Conservation (phyloP, 2,888 invertebrate genomes). For the Pheosia tremula region DNA sequence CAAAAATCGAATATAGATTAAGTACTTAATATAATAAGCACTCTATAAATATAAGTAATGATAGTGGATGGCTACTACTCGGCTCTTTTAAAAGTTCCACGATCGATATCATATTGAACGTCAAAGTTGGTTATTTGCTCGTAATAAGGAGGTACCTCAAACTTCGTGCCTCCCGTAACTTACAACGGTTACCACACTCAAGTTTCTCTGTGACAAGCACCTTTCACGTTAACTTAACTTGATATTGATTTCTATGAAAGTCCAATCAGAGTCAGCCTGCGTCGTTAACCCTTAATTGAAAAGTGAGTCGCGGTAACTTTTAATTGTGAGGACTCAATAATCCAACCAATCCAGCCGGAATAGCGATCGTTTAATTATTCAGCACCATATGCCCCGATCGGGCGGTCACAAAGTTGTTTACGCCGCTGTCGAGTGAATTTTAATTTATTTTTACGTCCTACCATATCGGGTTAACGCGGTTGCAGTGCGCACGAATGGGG, state of each 20-base stretch:
- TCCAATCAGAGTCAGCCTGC: slow-evolving; percentile 56
- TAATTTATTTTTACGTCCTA: slow-evolving; percentile 42
- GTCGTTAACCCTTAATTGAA: slow-evolving; percentile 65
- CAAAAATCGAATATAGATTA: neutral
- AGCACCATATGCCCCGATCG: slow-evolving; percentile 54
- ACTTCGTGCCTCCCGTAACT: too few relatives aligned
- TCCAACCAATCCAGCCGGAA: slow-evolving; percentile 45
- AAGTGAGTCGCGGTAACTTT: slow-evolving; percentile 64
- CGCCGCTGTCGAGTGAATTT: slow-evolving; percentile 34
- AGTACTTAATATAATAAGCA: neutral
- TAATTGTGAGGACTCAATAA: slow-evolving; percentile 69
- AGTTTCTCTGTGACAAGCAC: too few relatives aligned
- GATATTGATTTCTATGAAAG: slow-evolving; percentile 57
- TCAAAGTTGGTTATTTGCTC: neutral
- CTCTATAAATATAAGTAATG: neutral
- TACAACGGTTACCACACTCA: too few relatives aligned
- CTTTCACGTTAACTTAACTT: too few relatives aligned
- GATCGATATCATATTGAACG: neutral
- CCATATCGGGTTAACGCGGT: slow-evolving; percentile 31
- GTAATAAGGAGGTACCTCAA: too few relatives aligned
- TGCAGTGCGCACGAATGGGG: slow-evolving; percentile 18
- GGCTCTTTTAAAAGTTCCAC: neutral
- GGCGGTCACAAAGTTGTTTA: slow-evolving; percentile 43
- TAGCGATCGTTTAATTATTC: slow-evolving; percentile 64
- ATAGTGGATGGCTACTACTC: neutral